A percentile compares a stretch with the other conserved stretches of the same genome.
phyloP scores from a whole-genome alignment of 2,113 vertebrate genomes.

The Proterorhinus semilunaris region DNA sequence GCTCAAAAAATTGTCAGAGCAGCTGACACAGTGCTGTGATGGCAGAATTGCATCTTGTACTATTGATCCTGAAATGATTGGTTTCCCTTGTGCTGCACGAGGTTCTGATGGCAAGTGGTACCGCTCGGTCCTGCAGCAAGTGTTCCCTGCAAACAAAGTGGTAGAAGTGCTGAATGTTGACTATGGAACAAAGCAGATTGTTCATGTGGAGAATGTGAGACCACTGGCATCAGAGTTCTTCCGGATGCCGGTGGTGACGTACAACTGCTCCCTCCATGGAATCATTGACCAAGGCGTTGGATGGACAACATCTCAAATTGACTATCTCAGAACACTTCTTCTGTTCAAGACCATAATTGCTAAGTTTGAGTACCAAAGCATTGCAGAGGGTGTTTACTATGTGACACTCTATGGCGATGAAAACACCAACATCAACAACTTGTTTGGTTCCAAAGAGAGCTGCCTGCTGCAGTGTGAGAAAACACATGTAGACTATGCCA shows the following conservation, averaged over 20 bases:
- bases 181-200: constrained; percentile 84
- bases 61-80: constrained; percentile 72
- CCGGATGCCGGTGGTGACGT: constrained; percentile 90
- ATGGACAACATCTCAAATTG: constrained; percentile 79
- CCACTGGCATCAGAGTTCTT: constrained; percentile 82
- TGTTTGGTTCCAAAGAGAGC: constrained; percentile 76
- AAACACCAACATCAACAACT: constrained; percentile 79
- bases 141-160: constrained; percentile 61
- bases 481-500: constrained; percentile 32
- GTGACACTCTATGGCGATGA: constrained; percentile 84
- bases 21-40: constrained; percentile 74
- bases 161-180: constrained; percentile 88
- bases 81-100: constrained; percentile 85
- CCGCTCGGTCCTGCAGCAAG: constrained; percentile 85
- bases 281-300: constrained; percentile 78
- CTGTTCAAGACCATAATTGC: constrained; percentile 79
- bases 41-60: constrained; percentile 42
- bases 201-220: constrained; percentile 75
- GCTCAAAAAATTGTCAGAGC: constrained; percentile 80
- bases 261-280: constrained; percentile 84
- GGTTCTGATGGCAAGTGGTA: constrained; percentile 87
- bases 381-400: constrained; percentile 86
- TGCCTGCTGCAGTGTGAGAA: constrained; percentile 61
- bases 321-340: constrained; percentile 78
- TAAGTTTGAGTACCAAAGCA: constrained; percentile 84